These are phyloP conservation scores for Nemapogon koenigi DNA, from an alignment of 2,888 invertebrate species.

Conservation along the genomic window DNA sequence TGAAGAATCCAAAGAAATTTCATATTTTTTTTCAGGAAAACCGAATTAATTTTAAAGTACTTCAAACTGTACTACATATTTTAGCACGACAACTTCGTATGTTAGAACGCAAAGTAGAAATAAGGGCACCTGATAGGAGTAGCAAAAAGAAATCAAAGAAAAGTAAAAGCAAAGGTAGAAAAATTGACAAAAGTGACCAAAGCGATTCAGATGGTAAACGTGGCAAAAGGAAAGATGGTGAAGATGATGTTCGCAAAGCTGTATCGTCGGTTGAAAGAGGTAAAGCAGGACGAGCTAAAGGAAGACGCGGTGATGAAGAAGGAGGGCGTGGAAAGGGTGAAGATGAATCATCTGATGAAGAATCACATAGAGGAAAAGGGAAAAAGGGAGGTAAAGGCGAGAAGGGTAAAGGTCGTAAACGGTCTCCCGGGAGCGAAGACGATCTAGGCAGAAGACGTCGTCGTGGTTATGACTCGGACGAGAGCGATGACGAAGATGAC, in stretches of 20 bases:
- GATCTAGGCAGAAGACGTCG: too few species aligned
- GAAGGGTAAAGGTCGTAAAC: conserved; percentile 12
- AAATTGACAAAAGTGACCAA: conserved; percentile 11
- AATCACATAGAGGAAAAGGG: conserved; percentile 13
- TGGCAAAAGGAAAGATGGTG: conserved; percentile 9
- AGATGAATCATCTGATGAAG: too few species aligned
- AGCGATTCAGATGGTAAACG: conserved; percentile 14
- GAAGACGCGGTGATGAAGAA: not conserved
- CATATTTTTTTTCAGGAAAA: conserved; percentile 29
- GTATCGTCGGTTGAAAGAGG: not conserved
- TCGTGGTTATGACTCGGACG: too few species aligned
- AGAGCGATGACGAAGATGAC: too few species aligned
- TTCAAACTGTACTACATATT: conserved; percentile 38
- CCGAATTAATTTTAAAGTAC: conserved; percentile 34
- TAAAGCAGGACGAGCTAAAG: not conserved
- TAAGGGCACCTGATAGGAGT: too few species aligned
- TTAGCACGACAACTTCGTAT: conserved; percentile 41
- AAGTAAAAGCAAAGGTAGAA: not conserved
- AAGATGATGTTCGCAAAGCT: not conserved
- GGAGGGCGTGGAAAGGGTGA: not conserved
- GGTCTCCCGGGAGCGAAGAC: too few species aligned
- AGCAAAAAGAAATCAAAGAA: not conserved
- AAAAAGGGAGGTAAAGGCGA: conserved; percentile 13
- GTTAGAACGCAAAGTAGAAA: conserved; percentile 37
- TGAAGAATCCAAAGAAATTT: too few species aligned